Base-by-base conservation (phyloP, 2,888 invertebrate genomes). In the Macrophya alboannulata region DNA sequence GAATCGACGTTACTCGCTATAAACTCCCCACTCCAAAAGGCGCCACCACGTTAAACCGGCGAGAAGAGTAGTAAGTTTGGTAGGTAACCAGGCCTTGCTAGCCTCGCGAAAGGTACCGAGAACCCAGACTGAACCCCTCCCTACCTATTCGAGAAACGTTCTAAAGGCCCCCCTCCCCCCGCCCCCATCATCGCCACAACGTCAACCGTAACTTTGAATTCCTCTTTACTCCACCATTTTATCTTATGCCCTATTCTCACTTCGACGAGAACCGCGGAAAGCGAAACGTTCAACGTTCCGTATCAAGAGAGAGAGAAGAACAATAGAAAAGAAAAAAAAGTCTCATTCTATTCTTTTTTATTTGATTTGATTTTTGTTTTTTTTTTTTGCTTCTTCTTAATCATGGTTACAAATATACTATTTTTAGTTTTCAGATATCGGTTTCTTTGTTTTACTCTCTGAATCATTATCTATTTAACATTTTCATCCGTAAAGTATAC, bases 51-150 rank as follows among this genome's bases (percentile, higher is more conserved):
- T 86, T 84, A 84, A 65, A 82, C 77, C 85, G 85, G 86, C 86
- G 85, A 87, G 82, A 77, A 9, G 51, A 68, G 37, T 68, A 68
- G 68, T 37, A 37, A 68, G 68, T 68, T 68, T 37, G 68, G 68
- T 68, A 85, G 86, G 89, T 88, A 88, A 88, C 88, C 88, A 88
- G 87, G 84, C 82, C 77, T 82, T 84, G 3, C 79, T 77, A 87
- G 88, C 88, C 88, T 88, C 88, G 88, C 87, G 88, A 88, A 77
- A 83, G 79, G 85, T 68, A 68, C 12, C 12, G 31, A 17, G 59
- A 31, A 40, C 25, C 72, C 37, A n/a, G 43, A 55, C 43, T 31
- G 31, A 31, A 43, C 88, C 88, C 86, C 85, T 88, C 74, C 74
- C 31, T 45, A 37, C 86, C 86, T 37, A 10, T 43, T 74, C 85